Evolutionary conservation across 2,888 invertebrate species (phyloP).

Genomic region (Epinotia brunnichana): DNA sequence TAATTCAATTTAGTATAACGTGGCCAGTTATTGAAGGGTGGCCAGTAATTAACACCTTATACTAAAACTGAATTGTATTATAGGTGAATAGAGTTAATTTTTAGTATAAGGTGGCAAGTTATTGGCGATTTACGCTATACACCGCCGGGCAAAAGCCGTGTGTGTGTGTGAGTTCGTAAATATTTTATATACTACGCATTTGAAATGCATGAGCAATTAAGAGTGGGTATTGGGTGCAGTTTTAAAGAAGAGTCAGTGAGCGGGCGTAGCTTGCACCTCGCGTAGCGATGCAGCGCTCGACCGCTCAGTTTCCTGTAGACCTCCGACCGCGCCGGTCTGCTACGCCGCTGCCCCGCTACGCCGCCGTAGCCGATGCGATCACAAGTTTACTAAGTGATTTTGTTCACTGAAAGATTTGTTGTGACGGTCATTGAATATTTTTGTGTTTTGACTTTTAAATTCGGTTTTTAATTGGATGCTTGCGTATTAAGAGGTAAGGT

Average conservation of each 20-base stretch:
- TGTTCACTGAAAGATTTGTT: constrained; percentile 41
- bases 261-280: constrained; percentile 52
- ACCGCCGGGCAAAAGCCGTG: background rate
- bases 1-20: too few relatives aligned
- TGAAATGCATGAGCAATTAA: constrained; percentile 52
- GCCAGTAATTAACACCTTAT: too few relatives aligned
- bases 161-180: constrained; percentile 9
- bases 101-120: too few relatives aligned
- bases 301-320: constrained; percentile 66
- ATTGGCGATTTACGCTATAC: too few relatives aligned
- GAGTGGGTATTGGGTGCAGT: constrained; percentile 47
- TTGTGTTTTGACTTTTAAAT: constrained; percentile 24
- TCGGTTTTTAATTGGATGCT: constrained; percentile 32
- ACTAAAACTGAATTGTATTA: too few relatives aligned
- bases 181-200: constrained; percentile 41
- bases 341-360: constrained; percentile 48
- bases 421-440: constrained; percentile 28
- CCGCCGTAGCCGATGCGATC: constrained; percentile 50
- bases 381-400: constrained; percentile 43
- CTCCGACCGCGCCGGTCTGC: constrained; percentile 56
- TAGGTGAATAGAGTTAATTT: too few relatives aligned
- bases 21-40: too few relatives aligned
- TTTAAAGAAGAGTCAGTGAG: constrained; percentile 44
- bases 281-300: constrained; percentile 50
- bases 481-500: constrained; percentile 26